A percentile compares a stretch with the other conserved stretches of the same genome.
phyloP scores from a whole-genome alignment of 2,797 vertebrate species.

The Miichthys miiuy region DNA sequence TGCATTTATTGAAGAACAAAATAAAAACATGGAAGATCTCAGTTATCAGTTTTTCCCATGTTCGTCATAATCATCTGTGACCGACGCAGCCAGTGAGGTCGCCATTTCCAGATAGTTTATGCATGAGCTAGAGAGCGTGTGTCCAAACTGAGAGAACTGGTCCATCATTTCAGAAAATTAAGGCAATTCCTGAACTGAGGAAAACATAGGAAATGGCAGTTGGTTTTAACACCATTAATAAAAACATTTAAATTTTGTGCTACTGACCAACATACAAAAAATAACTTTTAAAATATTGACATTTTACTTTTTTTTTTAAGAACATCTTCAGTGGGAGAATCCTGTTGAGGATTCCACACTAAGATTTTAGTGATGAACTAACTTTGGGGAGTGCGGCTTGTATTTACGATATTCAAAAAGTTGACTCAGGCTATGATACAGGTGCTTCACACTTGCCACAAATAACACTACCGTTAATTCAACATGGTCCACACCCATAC shows the following conservation, averaged over 20 bases:
- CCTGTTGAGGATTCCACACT: constrained; percentile 56
- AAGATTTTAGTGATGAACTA: constrained; percentile 63
- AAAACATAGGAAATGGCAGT: constrained; percentile 84
- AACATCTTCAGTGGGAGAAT: constrained; percentile 67
- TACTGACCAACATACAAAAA: constrained; percentile 86
- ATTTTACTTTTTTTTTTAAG: constrained; percentile 62
- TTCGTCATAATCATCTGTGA: constrained; percentile 50
- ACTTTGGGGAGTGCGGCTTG: constrained; percentile 70
- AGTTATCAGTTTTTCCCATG: constrained; percentile 34
- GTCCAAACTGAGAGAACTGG: constrained; percentile 66
- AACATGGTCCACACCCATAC: constrained; percentile 74
- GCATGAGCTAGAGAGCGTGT: constrained; percentile 51
- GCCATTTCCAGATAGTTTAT: constrained; percentile 44
- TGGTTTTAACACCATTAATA: constrained; percentile 78
- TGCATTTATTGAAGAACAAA: constrained; percentile 71
- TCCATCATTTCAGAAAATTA: constrained; percentile 83
- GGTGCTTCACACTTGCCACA: constrained; percentile 77
- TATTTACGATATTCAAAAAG: constrained; percentile 68
- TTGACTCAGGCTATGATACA: constrained; percentile 73
- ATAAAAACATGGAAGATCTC: constrained; percentile 79
- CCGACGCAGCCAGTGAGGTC: constrained; percentile 28
- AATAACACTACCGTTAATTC: constrained; percentile 72
- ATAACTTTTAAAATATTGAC: constrained; percentile 81
- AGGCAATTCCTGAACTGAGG: constrained; percentile 87
- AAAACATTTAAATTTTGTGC: constrained; percentile 84